Evolutionary conservation across 2,797 vertebrate species (phyloP).

Genomic region (Selene dorsalis): DNA sequence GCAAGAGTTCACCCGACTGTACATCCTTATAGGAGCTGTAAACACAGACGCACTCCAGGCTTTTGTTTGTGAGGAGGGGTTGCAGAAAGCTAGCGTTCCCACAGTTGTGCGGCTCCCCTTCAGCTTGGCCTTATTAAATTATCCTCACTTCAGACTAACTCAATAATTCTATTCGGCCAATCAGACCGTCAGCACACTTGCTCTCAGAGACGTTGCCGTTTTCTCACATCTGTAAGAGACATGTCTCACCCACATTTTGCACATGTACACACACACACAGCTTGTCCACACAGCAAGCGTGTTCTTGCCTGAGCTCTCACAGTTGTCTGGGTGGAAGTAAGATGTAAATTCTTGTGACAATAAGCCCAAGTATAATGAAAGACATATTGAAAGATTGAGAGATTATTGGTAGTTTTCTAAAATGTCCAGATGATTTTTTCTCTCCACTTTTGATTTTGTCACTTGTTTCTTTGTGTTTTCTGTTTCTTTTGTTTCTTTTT

Average conservation of each 20-base stretch:
- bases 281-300: constrained; percentile 32
- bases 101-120: constrained; percentile 50
- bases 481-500: background rate
- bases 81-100: constrained; percentile 58
- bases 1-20: constrained; percentile 61
- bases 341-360: background rate
- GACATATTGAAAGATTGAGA: background rate
- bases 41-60: constrained; percentile 61
- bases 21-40: constrained; percentile 50
- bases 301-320: constrained; percentile 21
- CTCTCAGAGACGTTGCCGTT: constrained; percentile 39
- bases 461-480: background rate
- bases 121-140: constrained; percentile 58
- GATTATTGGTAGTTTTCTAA: background rate
- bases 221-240: constrained; percentile 77
- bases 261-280: constrained; percentile 26
- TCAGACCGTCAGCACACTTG: constrained; percentile 53
- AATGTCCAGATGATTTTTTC: background rate
- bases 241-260: constrained; percentile 73
- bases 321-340: background rate
- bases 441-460: background rate
- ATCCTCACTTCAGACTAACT: constrained; percentile 56
- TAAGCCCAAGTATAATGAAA: background rate
- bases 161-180: constrained; percentile 65
- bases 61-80: constrained; percentile 46